Conservation (phyloP, 1,140 invertebrate species). For the Chelonus insularis region DNA sequence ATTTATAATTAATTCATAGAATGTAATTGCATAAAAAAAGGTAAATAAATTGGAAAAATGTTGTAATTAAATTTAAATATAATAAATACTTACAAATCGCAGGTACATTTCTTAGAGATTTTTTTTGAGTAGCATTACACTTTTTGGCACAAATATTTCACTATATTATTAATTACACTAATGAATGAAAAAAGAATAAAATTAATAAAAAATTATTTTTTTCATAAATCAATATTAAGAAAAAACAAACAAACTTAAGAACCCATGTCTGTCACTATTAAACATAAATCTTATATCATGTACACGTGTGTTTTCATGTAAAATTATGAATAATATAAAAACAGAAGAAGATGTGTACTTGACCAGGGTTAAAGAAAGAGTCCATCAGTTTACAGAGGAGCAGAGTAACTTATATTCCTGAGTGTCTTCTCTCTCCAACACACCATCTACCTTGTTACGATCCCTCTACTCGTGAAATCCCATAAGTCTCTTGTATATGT, state of each 20-base stretch:
- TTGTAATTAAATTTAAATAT: too few relatives aligned
- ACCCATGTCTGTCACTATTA: too few relatives aligned
- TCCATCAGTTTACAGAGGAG: slow-evolving; percentile 45
- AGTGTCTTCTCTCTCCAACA: slow-evolving; percentile 35
- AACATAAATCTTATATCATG: too few relatives aligned
- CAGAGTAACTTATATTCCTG: slow-evolving; percentile 50
- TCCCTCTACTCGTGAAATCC: neutral
- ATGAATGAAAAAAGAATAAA: too few relatives aligned
- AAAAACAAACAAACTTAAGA: too few relatives aligned
- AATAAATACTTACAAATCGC: slow-evolving; percentile 51
- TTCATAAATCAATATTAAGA: too few relatives aligned
- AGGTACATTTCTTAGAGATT: slow-evolving; percentile 45
- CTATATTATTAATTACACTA: too few relatives aligned
- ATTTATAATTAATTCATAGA: too few relatives aligned
- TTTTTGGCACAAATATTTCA: slow-evolving; percentile 15
- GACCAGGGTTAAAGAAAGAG: slow-evolving; percentile 55
- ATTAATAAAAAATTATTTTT: too few relatives aligned
- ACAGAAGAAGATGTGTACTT: slow-evolving; percentile 46
- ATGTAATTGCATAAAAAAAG: too few relatives aligned
- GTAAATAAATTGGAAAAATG: too few relatives aligned
- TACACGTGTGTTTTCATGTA: slow-evolving; percentile 13
- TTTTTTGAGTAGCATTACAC: slow-evolving; percentile 40
- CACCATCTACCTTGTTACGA: slow-evolving; percentile 23
- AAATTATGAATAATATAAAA: slow-evolving; percentile 5
- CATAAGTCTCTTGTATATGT: neutral